Base-by-base conservation (phyloP, 2,797 vertebrate species). In the Eulemur albifrons region DNA sequence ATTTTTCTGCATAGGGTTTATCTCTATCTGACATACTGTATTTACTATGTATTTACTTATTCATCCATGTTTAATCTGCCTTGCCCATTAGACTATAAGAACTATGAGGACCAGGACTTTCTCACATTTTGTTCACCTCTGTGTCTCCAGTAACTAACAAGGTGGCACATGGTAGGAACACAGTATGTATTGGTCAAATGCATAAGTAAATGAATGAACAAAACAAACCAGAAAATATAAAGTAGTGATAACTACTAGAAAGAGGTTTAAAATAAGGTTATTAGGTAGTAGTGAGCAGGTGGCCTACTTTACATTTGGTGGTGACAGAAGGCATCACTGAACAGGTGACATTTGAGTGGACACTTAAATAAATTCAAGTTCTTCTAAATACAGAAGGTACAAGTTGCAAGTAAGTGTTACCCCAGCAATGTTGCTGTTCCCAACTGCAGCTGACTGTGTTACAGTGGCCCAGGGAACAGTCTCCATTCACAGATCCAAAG, bases 361-460 rank as follows among this genome's bases (percentile, higher is more conserved):
- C 45, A 67, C 18, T 23, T 61, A 27, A 86, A 59, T 38, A 79
- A 81, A 69, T 48, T 50, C 59, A 65, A 90, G 20, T 38, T 70
- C 79, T 69, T 48, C 43, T 80, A 85, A 72, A 73, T 27, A 80
- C 1, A 13, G 40, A 91, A 57, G 38, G 23, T 50, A 11, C 14
- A n/a, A 59, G 38, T 45, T 69, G 32, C 35, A 11, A 35, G 15
- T 3, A 30, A 52, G 40, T 54, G 7, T 69, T 35, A 45, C 18
- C 81, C 4, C 54, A 63, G 21, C 61, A 54, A 27, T 38, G 23
- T 12, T 76, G 10, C 32, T 79, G 6, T 48, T 45, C 81, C 12
- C 7, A 10, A 12, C 0, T 1, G 5, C 21, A n/a, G 30, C n/a
- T 48, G 14, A 70, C 17, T 25, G 27, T 12, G 7, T 3, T 20